Evolutionary conservation across 2,888 invertebrate species (phyloP), one percentile per base, ranked within the genome.

Genomic region (Mellilla xanthometata): DNA sequence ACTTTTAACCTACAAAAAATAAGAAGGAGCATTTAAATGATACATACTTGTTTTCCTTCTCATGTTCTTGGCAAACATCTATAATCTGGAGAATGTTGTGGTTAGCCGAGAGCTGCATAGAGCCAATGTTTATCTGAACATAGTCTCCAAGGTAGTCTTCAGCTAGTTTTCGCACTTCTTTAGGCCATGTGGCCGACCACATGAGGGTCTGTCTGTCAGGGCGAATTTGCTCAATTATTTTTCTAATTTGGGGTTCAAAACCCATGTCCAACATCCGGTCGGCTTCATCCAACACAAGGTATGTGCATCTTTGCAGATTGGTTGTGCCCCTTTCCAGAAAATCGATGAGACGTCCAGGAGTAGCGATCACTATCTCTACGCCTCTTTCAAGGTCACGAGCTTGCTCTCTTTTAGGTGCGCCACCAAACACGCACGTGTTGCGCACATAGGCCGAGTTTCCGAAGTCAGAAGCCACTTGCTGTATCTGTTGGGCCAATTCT

Each of bases 101-200:
- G 77, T 97, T 98, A 27, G 97, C 97, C 54, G 95, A 93, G 8
- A 97, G 85, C 62, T 95, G 94, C 49, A 97, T 85, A 0, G 97
- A 96, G 53, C 98, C 98, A 74, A 99, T 94, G 68, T 98, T 99
- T 39, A 98, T 93, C 85, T 98, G 98, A 40, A 96, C 92, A 69
- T 97, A 97, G 68, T 97, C 95, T 39, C 93, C 93, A 11, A 99
- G 91, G 77, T 98, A 99, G 72, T 99, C 98, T 67, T 96, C 95
- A 11, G 99, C 99, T 52, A 99, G 86, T 62, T 94, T 94, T 55
- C 95, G 92, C 1, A 99, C 98, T 90, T 99, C 99, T 71, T 97
- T 97, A 0, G 99, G 99, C 99, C 99, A 99, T n/a, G 99, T 99
- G 0, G 99, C 99, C 54, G 97, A 97, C 97, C 98, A 99, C 99